A percentile compares a stretch with the other conserved stretches of the same genome.
Conservation (phyloP, 1,140 invertebrate genomes). For the Drosophila erecta region DNA sequence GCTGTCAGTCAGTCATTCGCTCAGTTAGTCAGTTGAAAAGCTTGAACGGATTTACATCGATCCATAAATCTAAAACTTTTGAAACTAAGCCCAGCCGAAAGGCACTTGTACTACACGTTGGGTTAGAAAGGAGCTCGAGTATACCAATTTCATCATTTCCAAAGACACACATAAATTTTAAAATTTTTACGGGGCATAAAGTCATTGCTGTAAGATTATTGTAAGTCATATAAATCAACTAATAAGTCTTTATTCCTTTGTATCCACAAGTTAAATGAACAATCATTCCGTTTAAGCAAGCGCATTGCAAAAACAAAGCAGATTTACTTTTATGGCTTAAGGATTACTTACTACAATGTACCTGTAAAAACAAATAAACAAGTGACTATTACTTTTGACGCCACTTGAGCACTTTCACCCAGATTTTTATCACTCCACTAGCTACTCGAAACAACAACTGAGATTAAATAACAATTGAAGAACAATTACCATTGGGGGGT, state of each 20-base stretch:
- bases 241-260: no score
- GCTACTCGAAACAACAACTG: constrained; percentile 17
- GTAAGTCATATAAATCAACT: no score
- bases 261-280: no score
- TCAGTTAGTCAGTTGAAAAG: constrained; percentile 23
- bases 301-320: no score
- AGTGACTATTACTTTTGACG: constrained; percentile 36
- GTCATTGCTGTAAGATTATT: neutral
- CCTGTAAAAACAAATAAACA: constrained; percentile 11
- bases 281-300: no score
- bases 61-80: constrained; percentile 31
- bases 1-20: constrained; percentile 38
- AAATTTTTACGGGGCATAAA: neutral
- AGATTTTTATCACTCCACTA: constrained; percentile 42
- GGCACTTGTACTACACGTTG: neutral
- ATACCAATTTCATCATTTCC: neutral
- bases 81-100: constrained; percentile 2
- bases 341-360: constrained; percentile 22
- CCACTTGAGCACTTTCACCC: constrained; percentile 44
- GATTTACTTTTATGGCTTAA: neutral
- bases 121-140: neutral
- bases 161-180: neutral
- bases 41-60: constrained; percentile 19
- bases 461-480: constrained; percentile 41
- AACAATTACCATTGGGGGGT: constrained; percentile 30